Evolutionary conservation across 2,888 invertebrate species (phyloP).

Genomic region (Caprella mutica): DNA sequence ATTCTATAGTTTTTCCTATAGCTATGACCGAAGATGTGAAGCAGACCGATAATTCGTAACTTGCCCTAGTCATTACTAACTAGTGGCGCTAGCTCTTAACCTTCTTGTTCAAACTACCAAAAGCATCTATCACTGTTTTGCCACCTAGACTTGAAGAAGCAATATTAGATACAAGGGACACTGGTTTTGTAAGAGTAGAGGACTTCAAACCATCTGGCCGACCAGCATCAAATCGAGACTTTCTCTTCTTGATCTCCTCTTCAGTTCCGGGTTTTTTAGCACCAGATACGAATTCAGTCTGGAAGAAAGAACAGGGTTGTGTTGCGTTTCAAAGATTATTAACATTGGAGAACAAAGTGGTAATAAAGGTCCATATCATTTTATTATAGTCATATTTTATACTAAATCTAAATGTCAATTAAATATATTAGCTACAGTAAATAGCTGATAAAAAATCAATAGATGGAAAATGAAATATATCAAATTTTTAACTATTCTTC

Average conservation of each 20-base stretch:
- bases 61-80: too few relatives aligned
- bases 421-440: too few relatives aligned
- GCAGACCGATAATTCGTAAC: too few relatives aligned
- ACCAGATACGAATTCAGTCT: slow-evolving; percentile 67
- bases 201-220: slow-evolving; percentile 12
- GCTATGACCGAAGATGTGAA: too few relatives aligned
- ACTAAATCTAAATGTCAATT: too few relatives aligned
- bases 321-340: neutral
- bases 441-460: too few relatives aligned
- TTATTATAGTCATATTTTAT: too few relatives aligned
- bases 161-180: slow-evolving; percentile 19
- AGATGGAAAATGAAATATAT: too few relatives aligned
- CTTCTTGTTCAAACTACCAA: slow-evolving; percentile 29
- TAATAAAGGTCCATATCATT: too few relatives aligned
- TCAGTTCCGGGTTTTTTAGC: slow-evolving; percentile 39
- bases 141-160: slow-evolving; percentile 27
- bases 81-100: neutral
- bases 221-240: slow-evolving; percentile 31
- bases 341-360: neutral
- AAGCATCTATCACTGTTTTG: slow-evolving; percentile 32
- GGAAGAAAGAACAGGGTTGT: slow-evolving; percentile 2
- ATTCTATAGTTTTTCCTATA: too few relatives aligned
- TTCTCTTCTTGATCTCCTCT: slow-evolving; percentile 28
- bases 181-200: slow-evolving; percentile 7
- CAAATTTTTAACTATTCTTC: too few relatives aligned